Conservation (phyloP, 2,113 vertebrate genomes). For the Sinocyclocheilus anshuiensis region DNA sequence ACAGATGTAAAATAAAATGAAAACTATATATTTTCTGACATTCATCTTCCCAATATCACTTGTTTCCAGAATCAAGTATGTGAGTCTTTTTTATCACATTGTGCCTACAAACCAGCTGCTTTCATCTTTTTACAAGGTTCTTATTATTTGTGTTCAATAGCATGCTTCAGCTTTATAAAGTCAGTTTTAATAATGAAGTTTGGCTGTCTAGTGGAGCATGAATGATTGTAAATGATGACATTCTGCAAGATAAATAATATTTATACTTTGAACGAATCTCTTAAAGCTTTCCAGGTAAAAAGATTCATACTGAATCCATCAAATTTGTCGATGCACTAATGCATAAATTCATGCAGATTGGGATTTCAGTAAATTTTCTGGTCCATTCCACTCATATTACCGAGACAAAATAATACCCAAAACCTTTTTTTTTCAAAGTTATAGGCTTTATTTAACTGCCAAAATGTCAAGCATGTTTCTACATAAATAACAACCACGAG, state of each 20-base stretch:
- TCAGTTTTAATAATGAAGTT: background rate
- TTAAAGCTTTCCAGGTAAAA: constrained; percentile 1
- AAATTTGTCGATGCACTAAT: constrained; percentile 12
- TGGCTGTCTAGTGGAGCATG: constrained; percentile 15
- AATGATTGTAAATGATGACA: constrained; percentile 11
- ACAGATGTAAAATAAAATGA: background rate
- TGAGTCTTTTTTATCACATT: background rate
- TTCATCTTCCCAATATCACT: background rate
- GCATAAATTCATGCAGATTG: background rate
- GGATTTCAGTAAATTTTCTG: constrained; percentile 12
- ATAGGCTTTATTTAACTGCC: constrained; percentile 90
- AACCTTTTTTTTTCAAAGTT: constrained; percentile 74
- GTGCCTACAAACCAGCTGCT: background rate
- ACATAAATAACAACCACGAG: constrained; percentile 91
- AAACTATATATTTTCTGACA: background rate
- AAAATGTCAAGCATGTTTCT: constrained; percentile 88
- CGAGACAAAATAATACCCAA: background rate
- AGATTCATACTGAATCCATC: constrained; percentile 41
- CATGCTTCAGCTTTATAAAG: background rate
- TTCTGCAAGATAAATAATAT: constrained; percentile 23
- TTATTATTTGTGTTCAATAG: background rate
- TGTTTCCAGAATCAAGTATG: background rate
- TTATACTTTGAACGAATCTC: background rate
- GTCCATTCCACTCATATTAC: constrained; percentile 1
- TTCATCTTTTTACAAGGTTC: background rate